Evolutionary conservation across 1,140 invertebrate species (phyloP), one percentile per base, ranked within the genome.

Genomic region (Cepaea nemoralis): DNA sequence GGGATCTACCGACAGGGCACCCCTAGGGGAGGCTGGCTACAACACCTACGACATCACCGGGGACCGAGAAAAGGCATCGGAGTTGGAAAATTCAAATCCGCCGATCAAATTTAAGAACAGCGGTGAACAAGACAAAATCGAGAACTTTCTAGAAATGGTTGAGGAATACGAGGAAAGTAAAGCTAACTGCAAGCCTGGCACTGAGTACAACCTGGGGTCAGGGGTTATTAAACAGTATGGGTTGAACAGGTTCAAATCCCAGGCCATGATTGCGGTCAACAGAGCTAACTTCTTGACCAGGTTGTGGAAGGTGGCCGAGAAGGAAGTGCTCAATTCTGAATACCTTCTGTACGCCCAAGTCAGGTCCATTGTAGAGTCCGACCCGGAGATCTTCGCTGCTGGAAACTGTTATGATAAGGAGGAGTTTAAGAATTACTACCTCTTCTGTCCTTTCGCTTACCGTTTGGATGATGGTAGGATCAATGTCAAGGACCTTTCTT

Each of bases 211-310:
- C 92, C 93, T 98, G 37, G 96, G 96, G 14, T 95, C 97, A 92
- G 97, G 97, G 3, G 97, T 98, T 1, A 97, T 98, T 40, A 96
- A 98, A 92, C 94, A 96, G 83, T 98, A 98, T 88, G 97, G 96
- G 39, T 95, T 97, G 91, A 96, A 96, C 73, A 85, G 90, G 27
- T 93, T 93, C 83, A 89, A 90, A 77, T 80, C 86, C 10, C 96
- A 98, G 91, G 97, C 97, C 0, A 94, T 97, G 85, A 94, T 97
- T 0, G 96, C 97, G 0, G 97, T 98, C 1, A 98, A 98, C 92
- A 94, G 96, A 33, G 97, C 97, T 16, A 99, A 98, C 90, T 96
- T 98, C 94, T 92, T 98, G 70, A 98, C 97, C 3, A 92, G 96
- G 66, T 92, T 98, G 22, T 98, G 97, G 96, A 98, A 97, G 91